Conservation (phyloP, 2,888 invertebrate species). For the Agonopterix subpropinquella region DNA sequence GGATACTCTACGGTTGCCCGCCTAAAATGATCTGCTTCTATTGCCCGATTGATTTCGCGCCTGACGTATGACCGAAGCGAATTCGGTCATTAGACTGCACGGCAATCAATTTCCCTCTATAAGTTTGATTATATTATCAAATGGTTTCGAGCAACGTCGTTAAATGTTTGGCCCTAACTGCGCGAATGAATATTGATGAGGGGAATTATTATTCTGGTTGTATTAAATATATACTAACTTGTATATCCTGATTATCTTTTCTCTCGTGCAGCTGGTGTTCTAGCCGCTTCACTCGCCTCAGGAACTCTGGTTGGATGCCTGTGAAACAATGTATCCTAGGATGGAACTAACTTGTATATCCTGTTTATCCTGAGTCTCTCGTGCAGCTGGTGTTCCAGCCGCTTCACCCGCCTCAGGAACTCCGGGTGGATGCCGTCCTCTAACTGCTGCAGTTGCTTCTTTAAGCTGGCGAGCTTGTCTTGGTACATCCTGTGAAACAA, state of each 20-base stretch:
- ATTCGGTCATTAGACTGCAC: too few species aligned
- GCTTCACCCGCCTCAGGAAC: slow-evolving; percentile 86
- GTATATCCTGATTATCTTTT: slow-evolving; percentile 82
- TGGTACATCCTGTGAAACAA: slow-evolving; percentile 83
- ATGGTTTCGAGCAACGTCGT: too few species aligned
- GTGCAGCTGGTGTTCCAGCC: slow-evolving; percentile 87
- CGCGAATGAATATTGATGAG: too few species aligned
- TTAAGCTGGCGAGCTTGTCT: slow-evolving; percentile 91
- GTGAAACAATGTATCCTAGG: not conserved
- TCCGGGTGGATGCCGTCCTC: slow-evolving; percentile 92
- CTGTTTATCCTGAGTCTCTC: slow-evolving; percentile 87
- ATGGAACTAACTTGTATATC: slow-evolving; percentile 70
- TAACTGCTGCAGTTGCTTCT: slow-evolving; percentile 92
- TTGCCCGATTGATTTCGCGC: too few species aligned
- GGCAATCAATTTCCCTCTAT: too few species aligned
- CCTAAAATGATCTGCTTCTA: too few species aligned
- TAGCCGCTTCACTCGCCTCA: slow-evolving; percentile 86
- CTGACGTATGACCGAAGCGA: too few species aligned
- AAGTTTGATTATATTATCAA: too few species aligned
- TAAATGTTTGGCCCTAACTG: too few species aligned
- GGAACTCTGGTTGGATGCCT: slow-evolving; percentile 90
- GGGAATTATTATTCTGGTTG: too few species aligned
- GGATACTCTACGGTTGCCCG: too few species aligned
- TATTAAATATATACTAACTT: too few species aligned
- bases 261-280: slow-evolving; percentile 90